These are phyloP conservation scores for Elegia similella DNA, from an alignment of 2,888 invertebrate species.

Conservation along the genomic window DNA sequence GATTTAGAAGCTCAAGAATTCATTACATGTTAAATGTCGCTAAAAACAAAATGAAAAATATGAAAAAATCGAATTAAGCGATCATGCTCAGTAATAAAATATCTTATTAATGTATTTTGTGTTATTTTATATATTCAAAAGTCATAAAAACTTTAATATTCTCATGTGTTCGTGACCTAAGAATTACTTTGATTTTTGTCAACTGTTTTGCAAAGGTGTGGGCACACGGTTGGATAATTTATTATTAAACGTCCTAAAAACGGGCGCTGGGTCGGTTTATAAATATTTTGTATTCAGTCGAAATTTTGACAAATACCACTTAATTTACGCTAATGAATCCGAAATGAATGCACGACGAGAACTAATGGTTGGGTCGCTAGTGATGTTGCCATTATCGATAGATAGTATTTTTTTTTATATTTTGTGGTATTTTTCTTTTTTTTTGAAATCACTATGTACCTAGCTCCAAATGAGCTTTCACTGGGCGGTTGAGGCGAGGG, in stretches of 20 bases:
- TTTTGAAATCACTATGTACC: too few species aligned
- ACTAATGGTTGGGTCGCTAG: slow-evolving; percentile 53
- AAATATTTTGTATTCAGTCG: slow-evolving; percentile 69
- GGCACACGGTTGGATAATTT: slow-evolving; percentile 52
- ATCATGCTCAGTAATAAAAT: slow-evolving; percentile 65
- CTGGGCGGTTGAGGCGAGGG: too few species aligned
- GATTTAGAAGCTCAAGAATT: slow-evolving; percentile 50
- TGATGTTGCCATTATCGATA: slow-evolving; percentile 22
- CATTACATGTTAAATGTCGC: slow-evolving; percentile 50
- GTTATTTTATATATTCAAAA: slow-evolving; percentile 41
- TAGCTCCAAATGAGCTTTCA: too few species aligned
- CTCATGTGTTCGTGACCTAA: slow-evolving; percentile 26
- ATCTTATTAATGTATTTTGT: slow-evolving; percentile 67
- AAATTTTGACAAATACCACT: slow-evolving; percentile 79
- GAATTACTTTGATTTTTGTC: slow-evolving; percentile 45
- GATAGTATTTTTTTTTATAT: neutral
- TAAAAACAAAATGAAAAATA: slow-evolving; percentile 51
- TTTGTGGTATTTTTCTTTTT: too few species aligned
- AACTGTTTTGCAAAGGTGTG: slow-evolving; percentile 47
- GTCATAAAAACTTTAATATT: neutral
- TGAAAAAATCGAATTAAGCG: slow-evolving; percentile 64
- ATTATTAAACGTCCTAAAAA: slow-evolving; percentile 53
- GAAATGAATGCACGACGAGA: slow-evolving; percentile 67
- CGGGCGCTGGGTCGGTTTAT: slow-evolving; percentile 59
- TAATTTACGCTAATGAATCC: slow-evolving; percentile 79